phyloP scores from a whole-genome alignment of 2,797 vertebrate genomes.

The Anguilla megastoma region DNA sequence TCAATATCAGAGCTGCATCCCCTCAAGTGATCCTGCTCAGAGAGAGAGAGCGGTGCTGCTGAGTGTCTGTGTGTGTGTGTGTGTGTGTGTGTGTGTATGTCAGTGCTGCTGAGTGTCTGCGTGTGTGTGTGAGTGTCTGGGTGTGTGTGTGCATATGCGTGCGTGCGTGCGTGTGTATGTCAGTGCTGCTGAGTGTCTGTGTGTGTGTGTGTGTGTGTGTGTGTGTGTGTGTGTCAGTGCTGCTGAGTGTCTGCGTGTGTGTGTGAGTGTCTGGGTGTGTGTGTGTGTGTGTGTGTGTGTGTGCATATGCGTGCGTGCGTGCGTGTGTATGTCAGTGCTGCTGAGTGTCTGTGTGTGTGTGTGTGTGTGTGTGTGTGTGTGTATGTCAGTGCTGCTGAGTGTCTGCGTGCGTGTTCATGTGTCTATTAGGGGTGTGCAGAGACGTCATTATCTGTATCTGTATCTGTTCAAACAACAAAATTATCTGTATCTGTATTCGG shows the following conservation, averaged over 20 bases:
- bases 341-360: background rate
- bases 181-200: background rate
- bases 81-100: background rate
- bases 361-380: background rate
- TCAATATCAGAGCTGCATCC: slow-evolving; percentile 61
- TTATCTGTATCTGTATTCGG: too few relatives aligned
- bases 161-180: too few relatives aligned
- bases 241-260: too few relatives aligned
- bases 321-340: slow-evolving; percentile 19
- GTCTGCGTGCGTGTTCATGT: background rate
- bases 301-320: slow-evolving; percentile 25
- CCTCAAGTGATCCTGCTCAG: slow-evolving; percentile 38
- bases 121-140: background rate
- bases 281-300: too few relatives aligned
- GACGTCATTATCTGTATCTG: too few relatives aligned
- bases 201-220: background rate
- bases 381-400: slow-evolving; percentile 23
- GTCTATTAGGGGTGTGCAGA: slow-evolving; percentile 13
- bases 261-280: too few relatives aligned
- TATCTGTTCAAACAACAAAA: too few relatives aligned
- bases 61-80: slow-evolving; percentile 30
- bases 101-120: background rate
- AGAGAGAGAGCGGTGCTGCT: slow-evolving; percentile 17
- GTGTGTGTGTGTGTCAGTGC: too few relatives aligned
- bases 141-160: too few relatives aligned